Base-by-base conservation (phyloP, 2,113 vertebrate species). In the Mungos mungo region DNA sequence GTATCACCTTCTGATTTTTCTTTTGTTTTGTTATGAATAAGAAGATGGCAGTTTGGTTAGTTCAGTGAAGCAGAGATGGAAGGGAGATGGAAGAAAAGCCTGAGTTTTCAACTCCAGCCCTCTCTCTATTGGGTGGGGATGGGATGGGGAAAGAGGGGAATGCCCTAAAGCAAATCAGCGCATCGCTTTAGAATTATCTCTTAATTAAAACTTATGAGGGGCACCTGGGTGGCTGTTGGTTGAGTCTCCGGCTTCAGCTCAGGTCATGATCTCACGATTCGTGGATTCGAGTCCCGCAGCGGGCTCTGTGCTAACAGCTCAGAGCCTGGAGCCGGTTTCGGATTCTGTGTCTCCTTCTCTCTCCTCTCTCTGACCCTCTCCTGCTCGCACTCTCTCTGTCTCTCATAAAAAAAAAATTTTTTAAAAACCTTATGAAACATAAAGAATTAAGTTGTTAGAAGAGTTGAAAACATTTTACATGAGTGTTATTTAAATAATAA, bases 401-500 rank as follows among this genome's bases (percentile, higher is more conserved):
- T 41, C 38, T 41, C 38, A 41, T 41, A 41, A 41, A 41, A 41
- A 41, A 41, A 41, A 41, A 41, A 41, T 35, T 60, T 81, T 90
- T 94, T 90, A 82, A 5, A 92, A 94, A 93, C 77, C 7, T 85
- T 45, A 19, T 60, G 29, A 69, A 84, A 88, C 41, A 81, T 35
- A 77, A 97, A 79, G 25, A 79, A 90, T 69, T 47, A 69, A 88
- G 87, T 33, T 76, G 3, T 82, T 95, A 29, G 87, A 95, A 91
- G 33, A 86, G 7, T 31, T 66, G 41, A 54, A 87, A 92, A 77
- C 23, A 68, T 33, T 93, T 83, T 14, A 90, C 29, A 25, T 57
- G 29, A 79, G 52, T 93, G 92, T 92, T 68, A 72, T 83, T 90
- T 94, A 35, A 90, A 72, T 83, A 74, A 92, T 68, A 57, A 83